Evolutionary conservation across 2,888 invertebrate genomes (phyloP).

Genomic region (Mimachlamys varia): DNA sequence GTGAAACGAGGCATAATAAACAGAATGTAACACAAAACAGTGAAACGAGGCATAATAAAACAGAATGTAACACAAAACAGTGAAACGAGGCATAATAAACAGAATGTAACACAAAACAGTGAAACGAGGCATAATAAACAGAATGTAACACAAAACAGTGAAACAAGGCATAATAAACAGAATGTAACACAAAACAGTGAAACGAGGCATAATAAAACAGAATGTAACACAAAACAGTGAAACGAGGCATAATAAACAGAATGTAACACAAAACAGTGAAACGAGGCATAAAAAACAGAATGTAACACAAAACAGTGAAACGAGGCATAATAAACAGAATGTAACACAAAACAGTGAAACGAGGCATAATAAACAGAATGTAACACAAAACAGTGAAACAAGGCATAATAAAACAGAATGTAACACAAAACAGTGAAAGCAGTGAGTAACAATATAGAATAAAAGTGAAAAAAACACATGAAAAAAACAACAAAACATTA

Average conservation of each 20-base stretch:
- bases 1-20: neutral
- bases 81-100: neutral
- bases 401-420: neutral
- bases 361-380: neutral
- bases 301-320: neutral
- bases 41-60: neutral
- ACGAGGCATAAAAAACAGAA: neutral
- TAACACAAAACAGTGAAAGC: too few species aligned
- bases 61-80: neutral
- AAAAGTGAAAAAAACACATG: neutral
- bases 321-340: neutral
- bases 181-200: neutral
- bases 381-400: neutral
- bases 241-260: neutral
- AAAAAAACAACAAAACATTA: neutral
- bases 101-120: neutral
- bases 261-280: neutral
- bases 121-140: neutral
- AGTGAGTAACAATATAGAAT: neutral
- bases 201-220: neutral
- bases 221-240: neutral
- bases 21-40: neutral
- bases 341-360: neutral
- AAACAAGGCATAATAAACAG: neutral
- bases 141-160: neutral